Conservation (phyloP, 2,113 vertebrate species). For the Syngnathus scovelli region DNA sequence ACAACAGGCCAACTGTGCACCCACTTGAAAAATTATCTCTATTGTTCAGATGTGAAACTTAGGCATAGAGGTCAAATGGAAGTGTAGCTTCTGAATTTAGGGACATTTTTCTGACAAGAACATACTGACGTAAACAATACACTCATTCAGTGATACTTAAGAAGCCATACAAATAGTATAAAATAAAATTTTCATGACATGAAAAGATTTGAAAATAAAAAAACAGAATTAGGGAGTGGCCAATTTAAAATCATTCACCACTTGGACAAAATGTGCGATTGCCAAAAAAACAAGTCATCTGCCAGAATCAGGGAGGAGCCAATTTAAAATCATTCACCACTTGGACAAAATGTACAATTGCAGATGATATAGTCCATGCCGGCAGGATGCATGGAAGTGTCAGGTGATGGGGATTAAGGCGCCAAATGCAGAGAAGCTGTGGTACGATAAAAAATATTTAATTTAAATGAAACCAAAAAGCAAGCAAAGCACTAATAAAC, state of each 20-base stretch:
- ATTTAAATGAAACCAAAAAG: no score
- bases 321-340: slow-evolving; percentile 29
- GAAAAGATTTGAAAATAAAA: slow-evolving; percentile 28
- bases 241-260: slow-evolving; percentile 32
- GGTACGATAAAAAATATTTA: no score
- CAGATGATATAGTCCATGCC: slow-evolving; percentile 21
- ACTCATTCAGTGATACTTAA: not conserved
- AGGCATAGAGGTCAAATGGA: no score
- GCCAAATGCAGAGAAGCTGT: no score
- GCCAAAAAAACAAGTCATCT: not conserved
- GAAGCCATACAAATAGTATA: slow-evolving; percentile 1
- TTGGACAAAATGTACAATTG: slow-evolving; percentile 1
- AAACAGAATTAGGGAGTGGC: slow-evolving; percentile 14
- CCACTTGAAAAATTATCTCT: no score
- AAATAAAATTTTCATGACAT: slow-evolving; percentile 20
- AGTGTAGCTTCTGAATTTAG: no score
- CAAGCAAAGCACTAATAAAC: no score
- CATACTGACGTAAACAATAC: not conserved
- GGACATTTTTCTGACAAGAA: no score
- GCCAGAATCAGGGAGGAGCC: slow-evolving; percentile 22
- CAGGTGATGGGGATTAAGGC: no score
- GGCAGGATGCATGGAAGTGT: not conserved
- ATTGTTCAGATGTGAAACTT: no score
- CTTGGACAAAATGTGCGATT: not conserved
- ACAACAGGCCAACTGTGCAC: no score